Evolutionary conservation across 2,113 vertebrate species (phyloP).

Genomic region (Melanostigma gelatinosum): DNA sequence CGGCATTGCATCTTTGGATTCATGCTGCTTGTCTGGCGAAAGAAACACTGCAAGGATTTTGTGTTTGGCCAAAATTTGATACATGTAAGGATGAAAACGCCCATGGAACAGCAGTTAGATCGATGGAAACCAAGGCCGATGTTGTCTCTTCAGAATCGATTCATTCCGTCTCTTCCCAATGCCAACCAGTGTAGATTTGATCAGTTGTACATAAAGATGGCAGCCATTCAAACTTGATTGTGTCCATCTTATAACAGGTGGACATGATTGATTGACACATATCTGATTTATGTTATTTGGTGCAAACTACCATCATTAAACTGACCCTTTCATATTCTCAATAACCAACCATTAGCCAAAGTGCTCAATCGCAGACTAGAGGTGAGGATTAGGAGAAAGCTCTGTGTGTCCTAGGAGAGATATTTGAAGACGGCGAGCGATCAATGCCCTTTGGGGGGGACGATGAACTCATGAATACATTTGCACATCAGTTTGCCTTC

Average conservation of each 20-base stretch:
- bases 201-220: neutral
- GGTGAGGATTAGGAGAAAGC: neutral
- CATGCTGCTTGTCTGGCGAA: neutral
- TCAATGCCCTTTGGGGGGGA: neutral
- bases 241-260: neutral
- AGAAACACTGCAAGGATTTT: neutral
- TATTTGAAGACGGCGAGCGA: neutral
- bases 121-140: neutral
- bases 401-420: neutral
- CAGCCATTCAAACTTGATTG: neutral
- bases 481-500: slow-evolving; percentile 42
- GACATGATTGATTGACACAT: neutral
- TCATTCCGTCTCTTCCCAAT: neutral
- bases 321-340: neutral
- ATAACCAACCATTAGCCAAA: neutral
- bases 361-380: neutral
- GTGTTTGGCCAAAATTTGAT: neutral
- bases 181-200: neutral
- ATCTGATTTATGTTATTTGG: neutral
- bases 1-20: neutral
- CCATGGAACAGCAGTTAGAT: neutral
- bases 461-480: slow-evolving; percentile 30
- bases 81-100: neutral
- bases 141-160: neutral
- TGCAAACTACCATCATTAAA: neutral